These are phyloP conservation scores for Temnothorax nylanderi DNA, from an alignment of 1,140 invertebrate species.

Conservation along the genomic window DNA sequence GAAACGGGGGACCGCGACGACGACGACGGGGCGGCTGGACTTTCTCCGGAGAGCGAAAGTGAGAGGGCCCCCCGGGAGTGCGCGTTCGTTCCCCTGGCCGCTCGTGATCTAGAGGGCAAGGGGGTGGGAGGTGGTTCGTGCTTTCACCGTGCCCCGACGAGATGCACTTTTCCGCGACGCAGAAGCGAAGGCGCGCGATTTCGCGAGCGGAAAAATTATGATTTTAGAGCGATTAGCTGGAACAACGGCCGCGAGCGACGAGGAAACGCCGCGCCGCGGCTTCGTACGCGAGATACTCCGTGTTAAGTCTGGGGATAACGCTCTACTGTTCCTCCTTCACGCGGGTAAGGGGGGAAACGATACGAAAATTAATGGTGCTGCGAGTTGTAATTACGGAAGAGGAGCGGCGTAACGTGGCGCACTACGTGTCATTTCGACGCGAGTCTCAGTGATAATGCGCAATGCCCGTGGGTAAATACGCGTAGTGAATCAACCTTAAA, in stretches of 20 bases:
- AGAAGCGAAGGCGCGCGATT: conserved; percentile 59
- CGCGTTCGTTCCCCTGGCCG: conserved; percentile 61
- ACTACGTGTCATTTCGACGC: conserved; percentile 26
- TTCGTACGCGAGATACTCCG: conserved; percentile 13
- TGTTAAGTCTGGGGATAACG: neutral
- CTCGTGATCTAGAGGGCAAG: conserved; percentile 47
- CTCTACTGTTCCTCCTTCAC: neutral
- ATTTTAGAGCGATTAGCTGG: conserved; percentile 23
- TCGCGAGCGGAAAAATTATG: conserved; percentile 22
- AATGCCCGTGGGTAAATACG: conserved; percentile 3
- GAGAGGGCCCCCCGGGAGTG: conserved; percentile 77
- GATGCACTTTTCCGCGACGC: conserved; percentile 77
- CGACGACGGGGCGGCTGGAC: conserved; percentile 66
- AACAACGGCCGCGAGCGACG: conserved; percentile 16
- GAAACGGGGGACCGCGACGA: conserved; percentile 8
- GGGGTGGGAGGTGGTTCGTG: conserved; percentile 38
- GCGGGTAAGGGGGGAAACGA: neutral
- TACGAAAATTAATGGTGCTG: conserved; percentile 41
- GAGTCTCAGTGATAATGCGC: conserved; percentile 19
- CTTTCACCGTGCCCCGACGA: conserved; percentile 70
- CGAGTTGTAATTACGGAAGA: conserved; percentile 43
- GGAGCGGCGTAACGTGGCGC: conserved; percentile 15
- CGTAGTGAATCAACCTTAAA: conserved; percentile 17
- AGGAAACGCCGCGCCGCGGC: neutral
- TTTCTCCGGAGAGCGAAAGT: conserved; percentile 85